Base-by-base conservation (phyloP, 2,888 invertebrate species). In the Synergus laeviventris region DNA sequence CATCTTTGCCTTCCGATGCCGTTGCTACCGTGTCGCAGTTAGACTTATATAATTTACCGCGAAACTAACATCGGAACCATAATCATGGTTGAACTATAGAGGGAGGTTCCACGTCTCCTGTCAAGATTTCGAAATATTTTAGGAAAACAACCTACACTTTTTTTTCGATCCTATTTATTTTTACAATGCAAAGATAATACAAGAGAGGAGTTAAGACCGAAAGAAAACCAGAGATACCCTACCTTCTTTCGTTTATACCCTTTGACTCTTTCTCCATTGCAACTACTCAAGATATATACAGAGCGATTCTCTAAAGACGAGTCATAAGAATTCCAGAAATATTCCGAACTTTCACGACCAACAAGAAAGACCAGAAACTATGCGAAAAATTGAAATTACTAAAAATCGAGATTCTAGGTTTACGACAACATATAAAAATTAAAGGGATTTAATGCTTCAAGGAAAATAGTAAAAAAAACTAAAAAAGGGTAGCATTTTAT, bases 161-260 rank as follows among this genome's bases (percentile, higher is more conserved):
- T 59, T 16, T 49, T 49, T 12, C 21, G 45, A 49, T 36, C 12
- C 49, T 49, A 24, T 70, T n/a, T 24, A n/a, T 70, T 70, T 70
- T 49, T 36, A 24, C 70, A 31, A 24, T 61, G 61, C 73, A 76
- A 76, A 76, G 78, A 78, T 76, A 78, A 77, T 78, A 76, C 31
- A 74, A 64, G 38, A 76, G 66, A 54, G 21, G 21, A 80, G 79
- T 76, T 75, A 77, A 78, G 80, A 74, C 83, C 86, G 84, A 88
- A 88, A 86, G 87, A 84, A 86, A 85, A 86, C 82, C 85, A 83
- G 78, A 70, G 77, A 70, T 61, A 77, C 84, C 83, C 81, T 61
- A 76, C 78, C 75, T 42, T 77, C 78, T 77, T 66, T 78, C 73
- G 42, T 24, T 54, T 62, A 42, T 74, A n/a, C n/a, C 74, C 70